Percentiles rank a stretch among this genome's conserved stretches.
Evolutionary conservation across 2,797 vertebrate genomes (phyloP).

Genomic region (Loris lydekkerianus): DNA sequence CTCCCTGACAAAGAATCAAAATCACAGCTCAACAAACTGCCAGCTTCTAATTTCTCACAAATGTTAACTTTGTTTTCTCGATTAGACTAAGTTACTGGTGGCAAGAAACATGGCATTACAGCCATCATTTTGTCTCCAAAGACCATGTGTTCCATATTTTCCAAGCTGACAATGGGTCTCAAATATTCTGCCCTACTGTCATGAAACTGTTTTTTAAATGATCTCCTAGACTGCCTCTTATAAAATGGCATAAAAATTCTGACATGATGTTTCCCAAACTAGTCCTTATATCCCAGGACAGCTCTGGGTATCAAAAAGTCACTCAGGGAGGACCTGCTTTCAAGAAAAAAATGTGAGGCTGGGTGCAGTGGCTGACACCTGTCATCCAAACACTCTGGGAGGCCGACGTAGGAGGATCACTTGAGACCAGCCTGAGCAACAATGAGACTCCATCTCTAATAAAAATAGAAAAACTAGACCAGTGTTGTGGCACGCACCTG

Average conservation of each 20-base stretch:
- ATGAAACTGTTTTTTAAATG: not conserved
- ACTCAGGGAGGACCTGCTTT: not conserved
- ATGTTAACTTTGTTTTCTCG: slow-evolving; percentile 32
- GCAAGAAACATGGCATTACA: not conserved
- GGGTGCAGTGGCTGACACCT: no score
- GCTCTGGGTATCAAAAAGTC: not conserved
- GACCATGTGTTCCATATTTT: not conserved
- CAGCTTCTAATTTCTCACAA: slow-evolving; percentile 49
- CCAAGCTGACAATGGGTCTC: not conserved
- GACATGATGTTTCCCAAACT: not conserved
- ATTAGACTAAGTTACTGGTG: not conserved
- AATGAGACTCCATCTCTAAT: no score
- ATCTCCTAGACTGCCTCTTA: not conserved
- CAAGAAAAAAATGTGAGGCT: not conserved
- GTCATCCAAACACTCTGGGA: no score
- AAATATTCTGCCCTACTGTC: not conserved
- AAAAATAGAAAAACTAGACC: no score
- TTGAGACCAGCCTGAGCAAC: no score
- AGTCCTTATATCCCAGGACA: not conserved
- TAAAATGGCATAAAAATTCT: not conserved
- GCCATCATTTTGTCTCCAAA: not conserved
- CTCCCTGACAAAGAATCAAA: slow-evolving; percentile 45
- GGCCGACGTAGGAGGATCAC: no score
- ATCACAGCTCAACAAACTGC: slow-evolving; percentile 2
- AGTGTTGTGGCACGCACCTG: no score